These are phyloP conservation scores for Sylvietta virens DNA, from an alignment of 2,113 vertebrate genomes.

Conservation along the genomic window DNA sequence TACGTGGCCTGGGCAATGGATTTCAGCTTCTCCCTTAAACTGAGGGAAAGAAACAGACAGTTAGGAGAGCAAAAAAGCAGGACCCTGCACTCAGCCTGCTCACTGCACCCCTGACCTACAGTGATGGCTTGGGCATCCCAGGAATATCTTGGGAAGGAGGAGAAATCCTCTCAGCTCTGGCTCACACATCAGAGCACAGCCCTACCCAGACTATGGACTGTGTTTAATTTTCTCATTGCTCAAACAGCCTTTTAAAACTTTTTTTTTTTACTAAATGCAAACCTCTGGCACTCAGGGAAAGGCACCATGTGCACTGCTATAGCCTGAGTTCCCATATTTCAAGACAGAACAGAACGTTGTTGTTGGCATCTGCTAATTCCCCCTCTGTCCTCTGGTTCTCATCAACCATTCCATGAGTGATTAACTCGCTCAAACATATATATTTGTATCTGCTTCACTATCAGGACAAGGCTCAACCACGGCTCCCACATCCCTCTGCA, in stretches of 20 bases:
- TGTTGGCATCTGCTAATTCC: neutral
- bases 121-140: fast-evolving
- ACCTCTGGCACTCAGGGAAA: neutral
- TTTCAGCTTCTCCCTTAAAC: constrained; percentile 86
- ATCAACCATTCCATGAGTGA: fast-evolving
- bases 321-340: neutral
- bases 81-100: neutral
- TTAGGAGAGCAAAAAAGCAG: neutral
- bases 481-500: fast-evolving
- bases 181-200: neutral
- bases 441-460: fast-evolving
- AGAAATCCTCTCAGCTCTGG: neutral
- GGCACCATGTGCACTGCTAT: fast-evolving
- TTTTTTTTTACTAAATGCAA: neutral
- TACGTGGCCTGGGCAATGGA: constrained; percentile 88
- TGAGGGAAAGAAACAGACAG: constrained; percentile 50
- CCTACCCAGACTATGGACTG: fast-evolving
- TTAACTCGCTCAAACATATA: fast-evolving
- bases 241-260: neutral
- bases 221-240: fast-evolving
- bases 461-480: fast-evolving
- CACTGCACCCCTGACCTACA: neutral
- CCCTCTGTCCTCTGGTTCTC: neutral
- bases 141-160: neutral
- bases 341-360: fast-evolving